Base-by-base conservation (phyloP, 2,888 invertebrate genomes). In the Diarsia dahlii region DNA sequence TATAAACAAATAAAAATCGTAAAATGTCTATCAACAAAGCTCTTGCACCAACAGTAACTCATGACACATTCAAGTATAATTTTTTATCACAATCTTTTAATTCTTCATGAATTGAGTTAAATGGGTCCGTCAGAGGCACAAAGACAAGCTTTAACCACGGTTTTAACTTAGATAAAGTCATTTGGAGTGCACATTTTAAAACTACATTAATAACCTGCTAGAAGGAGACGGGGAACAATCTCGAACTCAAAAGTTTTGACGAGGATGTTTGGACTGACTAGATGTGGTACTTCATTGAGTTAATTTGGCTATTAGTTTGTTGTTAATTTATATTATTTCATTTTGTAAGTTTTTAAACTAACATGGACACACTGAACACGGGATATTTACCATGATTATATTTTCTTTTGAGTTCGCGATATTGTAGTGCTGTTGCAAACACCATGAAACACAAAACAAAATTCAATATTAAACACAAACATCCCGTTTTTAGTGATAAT, bases 101-200 rank as follows among this genome's bases (percentile, higher is more conserved):
- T 82, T 90, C 88, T 90, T 90, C 88, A 79, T 88, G 88, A 91
- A 92, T 91, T 87, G 87, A 90, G 91, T 93, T 94, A 93, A 94
- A 94, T 93, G 91, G 91, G 86, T 88, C 87, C 91, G 91, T 93
- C 92, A 93, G 88, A 86, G 84, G 84, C 93, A 94, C 94, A 95
- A 94, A 94, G 94, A 94, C 92, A 92, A 91, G 92, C 90, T 92
- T 91, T 91, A 92, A 90, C 74, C 92, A 90, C 87, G 90, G 93
- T 93, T 94, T 93, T 90, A 94, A 94, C 91, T 93, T 83, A 87
- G 93, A 94, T 94, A 92, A 95, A 93, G 93, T 93, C 93, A 92
- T 94, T 93, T 92, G 85, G 89, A 92, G 94, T 90, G 93, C 94
- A 94, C 94, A 93, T 95, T 95, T 95, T 94, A 95, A 95, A 94